These are phyloP conservation scores for Drosophila cyrtoloma DNA, from an alignment of 2,888 invertebrate genomes.

Conservation along the genomic window DNA sequence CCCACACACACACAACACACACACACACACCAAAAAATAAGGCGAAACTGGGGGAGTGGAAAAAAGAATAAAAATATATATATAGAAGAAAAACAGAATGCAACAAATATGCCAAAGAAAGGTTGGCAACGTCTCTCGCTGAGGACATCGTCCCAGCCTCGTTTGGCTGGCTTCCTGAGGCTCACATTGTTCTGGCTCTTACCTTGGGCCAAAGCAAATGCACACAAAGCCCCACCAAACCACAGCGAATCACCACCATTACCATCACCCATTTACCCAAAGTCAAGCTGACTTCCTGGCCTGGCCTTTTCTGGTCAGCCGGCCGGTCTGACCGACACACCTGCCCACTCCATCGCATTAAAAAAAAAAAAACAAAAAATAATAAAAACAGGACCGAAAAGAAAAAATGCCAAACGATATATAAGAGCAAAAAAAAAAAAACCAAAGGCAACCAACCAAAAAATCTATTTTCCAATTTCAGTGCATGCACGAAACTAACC, in stretches of 20 bases:
- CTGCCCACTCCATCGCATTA: constrained; percentile 34
- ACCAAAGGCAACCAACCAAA: constrained; percentile 79
- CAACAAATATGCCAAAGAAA: constrained; percentile 62
- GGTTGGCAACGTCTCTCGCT: constrained; percentile 54
- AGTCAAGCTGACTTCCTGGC: constrained; percentile 48
- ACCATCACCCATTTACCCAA: constrained; percentile 6
- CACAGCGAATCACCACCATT: constrained; percentile 7
- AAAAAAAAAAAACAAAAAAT: constrained; percentile 11
- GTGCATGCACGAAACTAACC: constrained; percentile 68
- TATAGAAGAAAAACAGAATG: constrained; percentile 35
- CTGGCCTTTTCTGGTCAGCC: constrained; percentile 20
- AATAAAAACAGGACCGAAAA: not conserved
- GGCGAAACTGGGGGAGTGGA: constrained; percentile 15
- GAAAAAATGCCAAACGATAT: constrained; percentile 41
- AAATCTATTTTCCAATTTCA: constrained; percentile 82
- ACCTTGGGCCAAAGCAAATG: constrained; percentile 56
- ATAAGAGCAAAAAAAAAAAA: constrained; percentile 22
- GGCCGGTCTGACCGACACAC: constrained; percentile 28
- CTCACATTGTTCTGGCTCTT: constrained; percentile 55
- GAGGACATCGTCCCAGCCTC: constrained; percentile 37
- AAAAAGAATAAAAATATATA: constrained; percentile 2
- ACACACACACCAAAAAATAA: constrained; percentile 32
- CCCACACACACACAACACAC: constrained; percentile 20
- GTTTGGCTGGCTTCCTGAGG: constrained; percentile 37
- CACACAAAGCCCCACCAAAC: constrained; percentile 31